A percentile compares a stretch with the other conserved stretches of the same genome.
Evolutionary conservation across 30 jellyfish, hydroid and myxozoan species (phyloP).

Genomic region (Sanderia malayensis): DNA sequence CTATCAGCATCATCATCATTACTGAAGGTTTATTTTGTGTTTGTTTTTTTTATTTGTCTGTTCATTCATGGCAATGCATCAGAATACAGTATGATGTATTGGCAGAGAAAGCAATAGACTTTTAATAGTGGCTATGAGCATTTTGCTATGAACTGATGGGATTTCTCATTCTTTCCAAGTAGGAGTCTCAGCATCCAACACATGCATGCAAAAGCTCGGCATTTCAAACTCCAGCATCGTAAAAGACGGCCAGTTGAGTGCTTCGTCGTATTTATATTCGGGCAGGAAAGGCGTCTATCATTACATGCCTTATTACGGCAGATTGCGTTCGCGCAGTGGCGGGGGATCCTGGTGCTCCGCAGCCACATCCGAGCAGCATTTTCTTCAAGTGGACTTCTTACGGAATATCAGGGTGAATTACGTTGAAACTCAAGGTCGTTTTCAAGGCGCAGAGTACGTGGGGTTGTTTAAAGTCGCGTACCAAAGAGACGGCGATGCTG

Average conservation of each 20-base stretch:
- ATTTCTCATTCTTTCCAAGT: too few relatives aligned
- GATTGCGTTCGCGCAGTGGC: constrained; percentile 48
- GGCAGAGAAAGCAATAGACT: too few relatives aligned
- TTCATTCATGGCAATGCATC: too few relatives aligned
- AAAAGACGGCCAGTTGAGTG: constrained; percentile 48
- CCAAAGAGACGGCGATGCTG: constrained; percentile 48
- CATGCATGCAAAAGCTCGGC: constrained; percentile 55
- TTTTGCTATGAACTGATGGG: too few relatives aligned
- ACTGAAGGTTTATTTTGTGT: background rate
- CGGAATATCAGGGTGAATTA: constrained; percentile 39
- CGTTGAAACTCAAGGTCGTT: constrained; percentile 64
- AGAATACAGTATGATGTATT: too few relatives aligned
- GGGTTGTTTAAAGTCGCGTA: constrained; percentile 29
- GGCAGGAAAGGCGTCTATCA: constrained; percentile 36
- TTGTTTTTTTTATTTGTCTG: background rate
- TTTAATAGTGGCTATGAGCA: too few relatives aligned
- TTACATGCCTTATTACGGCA: constrained; percentile 52
- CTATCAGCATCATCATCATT: background rate
- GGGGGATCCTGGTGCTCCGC: constrained; percentile 86
- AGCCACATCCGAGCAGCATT: constrained; percentile 14
- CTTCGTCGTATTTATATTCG: constrained; percentile 59
- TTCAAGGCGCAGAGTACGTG: constrained; percentile 61
- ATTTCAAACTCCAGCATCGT: constrained; percentile 48
- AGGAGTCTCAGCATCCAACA: too few relatives aligned
- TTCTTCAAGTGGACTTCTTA: constrained; percentile 54